Conservation (phyloP, 2,888 invertebrate genomes). For the Drosophila limbata region DNA sequence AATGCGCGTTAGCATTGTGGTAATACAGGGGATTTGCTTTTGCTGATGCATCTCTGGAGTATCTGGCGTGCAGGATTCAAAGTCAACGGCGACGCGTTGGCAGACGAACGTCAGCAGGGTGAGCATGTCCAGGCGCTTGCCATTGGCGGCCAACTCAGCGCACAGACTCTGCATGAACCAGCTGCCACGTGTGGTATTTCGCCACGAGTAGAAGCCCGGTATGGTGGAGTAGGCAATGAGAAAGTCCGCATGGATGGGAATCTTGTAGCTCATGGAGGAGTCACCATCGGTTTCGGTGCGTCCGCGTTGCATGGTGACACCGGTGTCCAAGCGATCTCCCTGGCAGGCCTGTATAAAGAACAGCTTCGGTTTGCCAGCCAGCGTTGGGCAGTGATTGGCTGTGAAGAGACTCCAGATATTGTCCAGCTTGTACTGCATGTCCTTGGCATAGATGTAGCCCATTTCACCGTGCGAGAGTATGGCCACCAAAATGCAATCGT, state of each 20-base stretch:
- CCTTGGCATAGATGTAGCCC: constrained; percentile 94
- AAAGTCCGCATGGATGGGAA: constrained; percentile 97
- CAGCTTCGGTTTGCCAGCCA: constrained; percentile 92
- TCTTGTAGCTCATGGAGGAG: constrained; percentile 89
- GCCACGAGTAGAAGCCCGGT: constrained; percentile 97
- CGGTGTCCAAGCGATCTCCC: constrained; percentile 93
- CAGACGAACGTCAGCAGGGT: constrained; percentile 94
- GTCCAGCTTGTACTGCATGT: constrained; percentile 93
- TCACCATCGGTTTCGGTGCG: constrained; percentile 90
- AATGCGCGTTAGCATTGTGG: constrained; percentile 95
- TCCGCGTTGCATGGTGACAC: constrained; percentile 87
- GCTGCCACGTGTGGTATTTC: constrained; percentile 96
- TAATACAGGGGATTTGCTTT: constrained; percentile 97
- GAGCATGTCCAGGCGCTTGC: constrained; percentile 91
- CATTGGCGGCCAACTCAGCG: constrained; percentile 91
- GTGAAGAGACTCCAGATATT: constrained; percentile 92
- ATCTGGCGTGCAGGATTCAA: constrained; percentile 94
- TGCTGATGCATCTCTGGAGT: constrained; percentile 93
- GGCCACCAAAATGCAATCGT: constrained; percentile 93
- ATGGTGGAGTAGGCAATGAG: constrained; percentile 97
- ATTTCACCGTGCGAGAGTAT: constrained; percentile 96
- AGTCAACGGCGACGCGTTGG: constrained; percentile 94
- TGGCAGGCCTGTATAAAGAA: constrained; percentile 96
- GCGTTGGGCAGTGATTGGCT: constrained; percentile 91
- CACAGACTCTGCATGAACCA: constrained; percentile 98